Conservation (phyloP, 2,888 invertebrate genomes). For the Tetragnatha montana region DNA sequence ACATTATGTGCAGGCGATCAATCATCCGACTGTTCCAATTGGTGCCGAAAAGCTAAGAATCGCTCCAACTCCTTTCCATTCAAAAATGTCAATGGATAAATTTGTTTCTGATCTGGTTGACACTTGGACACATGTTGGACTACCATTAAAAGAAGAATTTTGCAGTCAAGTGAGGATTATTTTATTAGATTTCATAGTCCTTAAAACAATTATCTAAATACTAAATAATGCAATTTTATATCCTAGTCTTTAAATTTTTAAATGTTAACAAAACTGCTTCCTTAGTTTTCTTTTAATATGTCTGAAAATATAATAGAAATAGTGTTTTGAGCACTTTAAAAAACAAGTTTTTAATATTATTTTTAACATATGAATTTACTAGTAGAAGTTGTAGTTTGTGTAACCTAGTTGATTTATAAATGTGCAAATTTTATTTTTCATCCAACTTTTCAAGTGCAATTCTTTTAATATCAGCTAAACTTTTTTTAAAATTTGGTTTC, state of each 20-base stretch:
- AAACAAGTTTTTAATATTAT: no score
- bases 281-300: neutral
- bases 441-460: no score
- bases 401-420: no score
- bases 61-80: slow-evolving; percentile 96
- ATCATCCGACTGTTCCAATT: slow-evolving; percentile 95
- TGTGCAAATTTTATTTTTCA: no score
- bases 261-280: no score
- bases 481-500: neutral
- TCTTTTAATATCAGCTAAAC: neutral
- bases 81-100: slow-evolving; percentile 87
- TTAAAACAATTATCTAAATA: no score
- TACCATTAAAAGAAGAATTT: slow-evolving; percentile 75
- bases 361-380: no score
- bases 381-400: no score
- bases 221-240: neutral
- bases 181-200: neutral
- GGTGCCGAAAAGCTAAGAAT: slow-evolving; percentile 94
- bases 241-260: neutral
- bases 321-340: no score
- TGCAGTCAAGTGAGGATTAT: slow-evolving; percentile 68
- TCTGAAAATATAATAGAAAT: no score
- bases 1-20: slow-evolving; percentile 98
- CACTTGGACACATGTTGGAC: slow-evolving; percentile 87
- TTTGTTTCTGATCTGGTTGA: slow-evolving; percentile 86